Percentiles rank a stretch among this genome's conserved stretches.
These are phyloP conservation scores for Phytoseiulus persimilis DNA, from an alignment of 2,888 invertebrate genomes.

Conservation along the genomic window DNA sequence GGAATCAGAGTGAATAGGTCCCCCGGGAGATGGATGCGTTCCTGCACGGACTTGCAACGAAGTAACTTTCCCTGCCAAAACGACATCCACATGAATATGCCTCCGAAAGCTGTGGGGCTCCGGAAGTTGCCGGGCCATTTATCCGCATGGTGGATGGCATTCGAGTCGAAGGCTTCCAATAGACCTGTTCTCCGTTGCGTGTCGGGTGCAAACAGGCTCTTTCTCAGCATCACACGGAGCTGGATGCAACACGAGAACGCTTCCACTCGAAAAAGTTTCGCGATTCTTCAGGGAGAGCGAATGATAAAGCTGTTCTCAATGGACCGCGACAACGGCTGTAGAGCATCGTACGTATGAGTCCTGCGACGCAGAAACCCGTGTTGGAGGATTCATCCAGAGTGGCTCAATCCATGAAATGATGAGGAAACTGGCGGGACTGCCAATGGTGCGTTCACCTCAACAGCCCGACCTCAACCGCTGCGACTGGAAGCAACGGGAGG, in stretches of 20 bases:
- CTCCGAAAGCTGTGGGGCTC: neutral
- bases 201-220: neutral
- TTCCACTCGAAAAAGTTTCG: neutral
- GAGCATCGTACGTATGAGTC: no score
- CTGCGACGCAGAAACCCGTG: no score
- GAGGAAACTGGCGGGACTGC: no score
- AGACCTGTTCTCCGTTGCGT: neutral
- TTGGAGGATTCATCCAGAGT: no score
- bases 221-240: neutral
- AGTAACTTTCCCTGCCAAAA: neutral
- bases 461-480: no score
- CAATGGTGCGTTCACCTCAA: no score
- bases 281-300: neutral
- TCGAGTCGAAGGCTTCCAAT: neutral
- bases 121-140: neutral
- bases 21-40: neutral
- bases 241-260: neutral
- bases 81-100: neutral
- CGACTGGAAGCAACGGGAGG: no score
- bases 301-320: neutral
- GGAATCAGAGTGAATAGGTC: neutral
- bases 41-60: neutral
- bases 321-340: neutral
- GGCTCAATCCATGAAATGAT: no score
- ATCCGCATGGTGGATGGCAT: neutral